A percentile compares a stretch with the other conserved stretches of the same genome.
These are phyloP conservation scores for Tridacna crocea DNA, from an alignment of 2,888 invertebrate species.

Conservation along the genomic window DNA sequence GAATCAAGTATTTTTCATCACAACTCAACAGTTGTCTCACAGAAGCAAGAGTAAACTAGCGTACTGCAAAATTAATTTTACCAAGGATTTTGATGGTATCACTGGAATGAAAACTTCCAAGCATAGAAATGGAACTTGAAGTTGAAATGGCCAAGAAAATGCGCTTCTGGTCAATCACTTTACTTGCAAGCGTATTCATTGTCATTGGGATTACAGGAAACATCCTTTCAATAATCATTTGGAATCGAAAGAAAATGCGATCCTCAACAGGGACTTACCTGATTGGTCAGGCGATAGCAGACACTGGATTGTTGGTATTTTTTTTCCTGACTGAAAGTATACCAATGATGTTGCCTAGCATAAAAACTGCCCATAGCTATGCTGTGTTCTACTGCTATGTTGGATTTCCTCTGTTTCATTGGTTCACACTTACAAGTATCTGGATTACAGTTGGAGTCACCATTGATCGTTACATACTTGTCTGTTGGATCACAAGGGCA, in stretches of 20 bases:
- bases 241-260: conserved; percentile 64
- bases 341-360: conserved; percentile 52
- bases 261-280: conserved; percentile 71
- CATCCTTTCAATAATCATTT: conserved; percentile 67
- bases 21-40: no score
- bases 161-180: conserved; percentile 65
- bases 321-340: conserved; percentile 68
- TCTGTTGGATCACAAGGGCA: conserved; percentile 74
- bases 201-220: conserved; percentile 73
- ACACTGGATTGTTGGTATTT: conserved; percentile 67
- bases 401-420: conserved; percentile 73
- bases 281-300: conserved; percentile 69
- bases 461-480: conserved; percentile 76
- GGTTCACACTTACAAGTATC: conserved; percentile 72
- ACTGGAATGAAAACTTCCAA: neutral
- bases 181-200: conserved; percentile 65
- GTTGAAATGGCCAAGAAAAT: conserved; percentile 63
- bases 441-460: conserved; percentile 78
- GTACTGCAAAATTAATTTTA: no score
- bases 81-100: no score
- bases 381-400: conserved; percentile 71
- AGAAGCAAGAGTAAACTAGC: no score
- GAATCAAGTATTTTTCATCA: no score
- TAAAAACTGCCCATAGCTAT: conserved; percentile 57
- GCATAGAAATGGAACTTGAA: conserved; percentile 15